A percentile compares a stretch with the other conserved stretches of the same genome.
These are phyloP conservation scores for Catharus bicknelli DNA, from an alignment of 2,113 vertebrate genomes.

Conservation along the genomic window DNA sequence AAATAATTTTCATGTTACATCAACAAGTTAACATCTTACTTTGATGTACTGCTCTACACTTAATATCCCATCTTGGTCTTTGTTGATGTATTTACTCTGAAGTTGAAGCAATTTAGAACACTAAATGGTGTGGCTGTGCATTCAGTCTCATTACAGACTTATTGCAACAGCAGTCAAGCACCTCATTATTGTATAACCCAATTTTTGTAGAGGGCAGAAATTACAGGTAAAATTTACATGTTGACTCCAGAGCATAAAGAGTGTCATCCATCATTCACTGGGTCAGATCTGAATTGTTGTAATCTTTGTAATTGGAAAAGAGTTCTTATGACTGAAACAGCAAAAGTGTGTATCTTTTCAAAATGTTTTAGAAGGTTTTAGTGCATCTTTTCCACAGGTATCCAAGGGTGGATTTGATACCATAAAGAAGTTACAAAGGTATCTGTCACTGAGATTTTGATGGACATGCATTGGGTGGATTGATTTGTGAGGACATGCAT, in stretches of 20 bases:
- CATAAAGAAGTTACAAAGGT: neutral
- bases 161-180: neutral
- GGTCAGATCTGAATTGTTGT: neutral
- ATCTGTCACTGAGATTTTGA: neutral
- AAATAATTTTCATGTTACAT: constrained; percentile 36
- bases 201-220: neutral
- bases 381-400: neutral
- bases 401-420: neutral
- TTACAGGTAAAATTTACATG: neutral
- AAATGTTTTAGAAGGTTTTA: neutral
- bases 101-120: constrained; percentile 18
- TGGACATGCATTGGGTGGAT: neutral
- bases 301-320: neutral
- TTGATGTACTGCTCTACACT: constrained; percentile 24
- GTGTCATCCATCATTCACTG: neutral
- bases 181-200: neutral
- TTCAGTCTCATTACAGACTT: constrained; percentile 10
- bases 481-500: neutral
- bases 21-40: constrained; percentile 8
- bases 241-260: neutral
- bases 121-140: neutral
- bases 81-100: constrained; percentile 27
- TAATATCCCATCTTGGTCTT: neutral
- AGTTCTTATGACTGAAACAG: neutral
- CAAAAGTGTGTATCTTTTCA: neutral